Base-by-base conservation (phyloP, 2,797 vertebrate genomes). In the Sphaeramia orbicularis region DNA sequence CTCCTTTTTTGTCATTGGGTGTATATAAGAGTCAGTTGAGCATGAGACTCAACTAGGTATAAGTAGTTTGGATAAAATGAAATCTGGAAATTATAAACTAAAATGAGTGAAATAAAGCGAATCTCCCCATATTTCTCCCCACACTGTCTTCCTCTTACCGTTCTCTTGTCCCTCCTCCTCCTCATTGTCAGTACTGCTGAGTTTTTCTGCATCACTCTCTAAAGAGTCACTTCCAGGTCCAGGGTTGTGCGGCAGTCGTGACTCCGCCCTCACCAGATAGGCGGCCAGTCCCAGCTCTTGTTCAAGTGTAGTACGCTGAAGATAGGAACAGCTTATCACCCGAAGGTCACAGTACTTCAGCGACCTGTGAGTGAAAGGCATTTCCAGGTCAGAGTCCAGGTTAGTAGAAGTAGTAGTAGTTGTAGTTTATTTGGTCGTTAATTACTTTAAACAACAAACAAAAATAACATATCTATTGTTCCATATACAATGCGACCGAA, bases 271-370 rank as follows among this genome's bases (percentile, higher is more conserved):
- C 76, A 99, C 94, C 14, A 99, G 94, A 81, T 96, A 97, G 2
- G 97, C 95, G 0, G 97, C 97, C 78, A 99, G 90, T 58, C 97
- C 98, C 48, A 99, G 94, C 74, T 99, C 98, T 91, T 99, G 97
- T 78, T 99, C 98, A 42, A 99, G 84, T 3, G 92, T 92, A 14
- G 97, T 97, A 18, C 98, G 94, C 80, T 97, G 96, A 83, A 97
- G 91, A 86, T 95, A 96, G 18, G 96, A 96, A 47, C 95, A 97
- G 87, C 96, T 98, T 78, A 98, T 95, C 74, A 99, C 93, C 56
- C 98, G 95, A 35, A 99, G 94, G 86, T 99, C 98, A 74, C 97
- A 99, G 89, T 99, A 99, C 82, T 97, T 95, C 86, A 99, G 63
- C 8, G 98, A 99, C 87, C 97, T 99, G 79, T 21, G 15, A 64